Evolutionary conservation across 2,888 invertebrate genomes (phyloP).

Genomic region (Tipula unca): DNA sequence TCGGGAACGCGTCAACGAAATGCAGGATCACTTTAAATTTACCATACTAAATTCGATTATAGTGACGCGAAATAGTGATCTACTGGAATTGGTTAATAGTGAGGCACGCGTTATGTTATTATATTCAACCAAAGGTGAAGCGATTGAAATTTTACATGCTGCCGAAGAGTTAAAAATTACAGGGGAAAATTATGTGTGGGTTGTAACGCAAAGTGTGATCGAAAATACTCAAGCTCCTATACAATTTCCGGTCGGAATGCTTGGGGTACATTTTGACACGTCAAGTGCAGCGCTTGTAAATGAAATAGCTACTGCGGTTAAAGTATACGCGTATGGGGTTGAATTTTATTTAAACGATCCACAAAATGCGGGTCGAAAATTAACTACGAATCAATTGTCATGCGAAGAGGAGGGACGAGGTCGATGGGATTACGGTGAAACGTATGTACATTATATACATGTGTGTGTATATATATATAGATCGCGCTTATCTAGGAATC

Average conservation of each 20-base stretch:
- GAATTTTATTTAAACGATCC: constrained; percentile 76
- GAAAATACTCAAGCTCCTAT: constrained; percentile 66
- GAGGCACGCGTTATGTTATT: constrained; percentile 89
- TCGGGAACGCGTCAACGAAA: constrained; percentile 73
- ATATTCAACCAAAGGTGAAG: constrained; percentile 83
- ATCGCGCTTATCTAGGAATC: neutral
- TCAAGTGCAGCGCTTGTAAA: constrained; percentile 71
- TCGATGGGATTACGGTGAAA: constrained; percentile 84
- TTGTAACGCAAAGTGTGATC: constrained; percentile 89
- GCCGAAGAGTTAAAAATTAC: constrained; percentile 43
- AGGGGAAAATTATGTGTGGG: constrained; percentile 89
- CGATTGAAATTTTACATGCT: constrained; percentile 62
- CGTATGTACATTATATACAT: constrained; percentile 42
- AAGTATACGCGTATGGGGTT: constrained; percentile 85
- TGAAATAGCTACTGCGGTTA: constrained; percentile 82
- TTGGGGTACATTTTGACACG: constrained; percentile 89
- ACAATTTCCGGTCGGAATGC: constrained; percentile 85
- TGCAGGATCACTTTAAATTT: constrained; percentile 71
- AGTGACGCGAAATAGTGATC: constrained; percentile 67
- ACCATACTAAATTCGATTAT: constrained; percentile 80
- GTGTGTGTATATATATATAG: too few relatives aligned
- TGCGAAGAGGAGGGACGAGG: constrained; percentile 75
- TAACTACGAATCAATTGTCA: constrained; percentile 53
- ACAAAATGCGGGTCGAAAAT: constrained; percentile 45
- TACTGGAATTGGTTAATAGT: constrained; percentile 74